phyloP scores from a whole-genome alignment of 2,888 invertebrate species.

The Antheraea assamensis region DNA sequence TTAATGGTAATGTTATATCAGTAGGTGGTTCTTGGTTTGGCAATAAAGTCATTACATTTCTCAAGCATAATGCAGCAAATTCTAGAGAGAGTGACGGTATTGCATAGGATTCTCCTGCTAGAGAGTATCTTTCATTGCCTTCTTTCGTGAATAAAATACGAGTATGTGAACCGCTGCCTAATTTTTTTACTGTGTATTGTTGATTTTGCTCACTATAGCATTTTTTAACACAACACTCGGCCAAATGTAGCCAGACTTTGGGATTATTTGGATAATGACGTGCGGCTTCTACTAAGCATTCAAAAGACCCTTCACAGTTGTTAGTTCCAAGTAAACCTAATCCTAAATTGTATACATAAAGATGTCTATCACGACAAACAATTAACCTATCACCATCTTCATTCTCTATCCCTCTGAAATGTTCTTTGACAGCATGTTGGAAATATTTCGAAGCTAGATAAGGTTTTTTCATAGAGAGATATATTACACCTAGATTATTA shows the following conservation, averaged over 20 bases:
- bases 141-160: conserved; percentile 67
- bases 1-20: conserved; percentile 56
- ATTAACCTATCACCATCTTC: conserved; percentile 69
- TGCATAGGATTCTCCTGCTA: conserved; percentile 88
- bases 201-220: conserved; percentile 82
- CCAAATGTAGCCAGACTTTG: conserved; percentile 94
- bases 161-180: conserved; percentile 74
- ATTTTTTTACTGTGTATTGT: conserved; percentile 69
- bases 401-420: conserved; percentile 76
- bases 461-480: conserved; percentile 91
- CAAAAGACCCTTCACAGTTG: conserved; percentile 92
- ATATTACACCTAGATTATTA: conserved; percentile 92
- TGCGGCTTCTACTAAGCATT: conserved; percentile 93
- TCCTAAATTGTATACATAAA: conserved; percentile 92
- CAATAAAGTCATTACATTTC: conserved; percentile 90
- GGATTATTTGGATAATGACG: conserved; percentile 94
- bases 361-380: conserved; percentile 76
- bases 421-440: conserved; percentile 89
- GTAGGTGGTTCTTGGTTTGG: conserved; percentile 79
- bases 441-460: conserved; percentile 91
- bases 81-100: conserved; percentile 94
- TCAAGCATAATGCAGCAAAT: conserved; percentile 93
- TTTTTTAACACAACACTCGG: conserved; percentile 93
- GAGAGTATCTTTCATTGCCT: conserved; percentile 67
- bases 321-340: conserved; percentile 91